Evolutionary conservation across 2,888 invertebrate genomes (phyloP), one percentile per base, ranked within the genome.

Genomic region (Apantesis nais): DNA sequence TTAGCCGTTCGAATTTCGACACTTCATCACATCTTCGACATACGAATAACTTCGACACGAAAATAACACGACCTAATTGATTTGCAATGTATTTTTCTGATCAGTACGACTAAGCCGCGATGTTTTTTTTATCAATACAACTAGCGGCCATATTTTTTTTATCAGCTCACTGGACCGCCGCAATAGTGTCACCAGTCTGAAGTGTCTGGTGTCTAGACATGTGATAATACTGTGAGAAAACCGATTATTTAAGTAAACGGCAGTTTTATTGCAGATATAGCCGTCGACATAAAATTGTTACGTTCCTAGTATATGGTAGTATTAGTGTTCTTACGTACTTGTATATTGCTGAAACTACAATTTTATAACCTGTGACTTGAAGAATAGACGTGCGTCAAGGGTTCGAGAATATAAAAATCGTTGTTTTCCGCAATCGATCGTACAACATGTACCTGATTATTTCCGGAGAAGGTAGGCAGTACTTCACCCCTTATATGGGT

Each of bases 221-320:
- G 29, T 44, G 44, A 19, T 63, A 63, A 44, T 44, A 48, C 64
- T 48, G 63, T 65, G 65, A 67, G 41, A 67, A 65, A 62, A 62
- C 25, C 63, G 19, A 63, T 44, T 63, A 44, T 63, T 44, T 44
- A 63, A 63, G 25, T 63, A 44, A 64, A 62, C 67, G n/a, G 61
- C 25, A 48, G 60, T 67, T 67, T 67, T 67, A 67, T 67, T 31
- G 37, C 62, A 48, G 29, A 62, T 48, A 67, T 67, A 31, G 44
- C 34, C 48, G 19, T 19, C 37, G 39, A 37, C 67, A 67, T 67
- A 67, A 67, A 67, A 67, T 62, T 67, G 62, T 67, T 62, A 67
- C 16, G 48, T 62, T 61, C 44, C n/a, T 31, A n/a, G 29, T 41
- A 66, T 52, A 61, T 61, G 22, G 22, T n/a, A n/a, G n/a, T 34